These are phyloP conservation scores for Dromaius novaehollandiae DNA, from an alignment of 2,113 vertebrate genomes.

Conservation along the genomic window DNA sequence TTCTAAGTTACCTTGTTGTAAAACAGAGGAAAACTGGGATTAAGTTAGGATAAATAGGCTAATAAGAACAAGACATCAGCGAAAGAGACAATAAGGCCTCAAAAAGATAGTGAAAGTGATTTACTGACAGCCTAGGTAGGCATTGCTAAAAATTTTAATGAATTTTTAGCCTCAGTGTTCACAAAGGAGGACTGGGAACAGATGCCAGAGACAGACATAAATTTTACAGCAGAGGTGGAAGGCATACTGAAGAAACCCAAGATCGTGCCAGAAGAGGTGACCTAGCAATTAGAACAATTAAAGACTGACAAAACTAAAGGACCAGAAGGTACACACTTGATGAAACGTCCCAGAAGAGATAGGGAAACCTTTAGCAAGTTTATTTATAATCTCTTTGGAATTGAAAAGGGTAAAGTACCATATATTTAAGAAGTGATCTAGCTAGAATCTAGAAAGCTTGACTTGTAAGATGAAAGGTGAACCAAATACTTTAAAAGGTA, in stretches of 20 bases:
- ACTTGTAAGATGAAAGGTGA: constrained; percentile 39
- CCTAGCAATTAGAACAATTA: constrained; percentile 72
- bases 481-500: constrained; percentile 29
- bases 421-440: constrained; percentile 56
- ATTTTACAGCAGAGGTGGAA: constrained; percentile 70
- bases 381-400: constrained; percentile 69
- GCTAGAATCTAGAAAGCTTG: constrained; percentile 59
- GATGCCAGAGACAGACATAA: constrained; percentile 72
- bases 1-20: background rate
- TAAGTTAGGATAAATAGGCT: constrained; percentile 1
- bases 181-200: constrained; percentile 64
- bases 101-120: constrained; percentile 54
- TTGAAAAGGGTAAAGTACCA: constrained; percentile 53
- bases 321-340: constrained; percentile 69
- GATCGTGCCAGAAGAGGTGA: constrained; percentile 63
- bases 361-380: constrained; percentile 64
- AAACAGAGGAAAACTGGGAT: background rate
- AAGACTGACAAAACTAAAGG: constrained; percentile 60
- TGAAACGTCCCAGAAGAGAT: constrained; percentile 68
- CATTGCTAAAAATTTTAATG: constrained; percentile 68
- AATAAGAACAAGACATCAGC: background rate
- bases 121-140: constrained; percentile 59
- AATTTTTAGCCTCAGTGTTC: constrained; percentile 64
- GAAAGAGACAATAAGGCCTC: constrained; percentile 26
- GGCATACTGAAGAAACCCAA: constrained; percentile 65